Base-by-base conservation (phyloP, 2,888 invertebrate species). In the Tetheella fluctuosa region DNA sequence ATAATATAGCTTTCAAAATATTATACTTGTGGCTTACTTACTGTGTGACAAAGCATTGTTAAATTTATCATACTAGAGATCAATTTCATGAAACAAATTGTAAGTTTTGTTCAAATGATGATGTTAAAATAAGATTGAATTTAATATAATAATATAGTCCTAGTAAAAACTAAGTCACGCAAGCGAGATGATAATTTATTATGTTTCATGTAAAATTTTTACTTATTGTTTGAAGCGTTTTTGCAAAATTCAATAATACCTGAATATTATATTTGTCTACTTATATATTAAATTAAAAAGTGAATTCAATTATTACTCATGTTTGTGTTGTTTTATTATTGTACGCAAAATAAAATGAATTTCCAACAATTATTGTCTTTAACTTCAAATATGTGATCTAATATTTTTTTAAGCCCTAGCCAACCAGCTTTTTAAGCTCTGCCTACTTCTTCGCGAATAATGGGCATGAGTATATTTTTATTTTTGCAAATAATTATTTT, bases 321-420 rank as follows among this genome's bases (percentile, higher is more conserved):
- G 81, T 78, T 80, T 84, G 80, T 83, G 81, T 73, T 79, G 77
- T 79, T 80, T 77, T 79, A 77, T 62, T 69, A 66, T 79, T 77
- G 76, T 79, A 77, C 70, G 69, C 75, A 72, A 72, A 77, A 68
- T 71, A 77, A 77, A 80, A 72, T 77, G 72, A 80, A 79, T 81
- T 79, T 79, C 80, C 61, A 72, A 72, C 65, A 64, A 59, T 59
- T 54, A 34, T 30, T 17, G 64, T 55, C 62, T 63, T 64, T 63
- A 20, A 62, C 57, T 15, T 37, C 1, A 34, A 34, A 34, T 4
- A 8, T 37, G 15, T 13, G 37, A 3, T 37, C 15, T 37, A 37
- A 10, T 34, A 34, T 34, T 2, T 34, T 34, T 34, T 34, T 8
- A 28, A 28, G 5, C 28, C 28, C 28, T 28, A 7, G 28, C 28